Evolutionary conservation across 2,888 invertebrate species (phyloP).

Genomic region (Harpalus rufipes): DNA sequence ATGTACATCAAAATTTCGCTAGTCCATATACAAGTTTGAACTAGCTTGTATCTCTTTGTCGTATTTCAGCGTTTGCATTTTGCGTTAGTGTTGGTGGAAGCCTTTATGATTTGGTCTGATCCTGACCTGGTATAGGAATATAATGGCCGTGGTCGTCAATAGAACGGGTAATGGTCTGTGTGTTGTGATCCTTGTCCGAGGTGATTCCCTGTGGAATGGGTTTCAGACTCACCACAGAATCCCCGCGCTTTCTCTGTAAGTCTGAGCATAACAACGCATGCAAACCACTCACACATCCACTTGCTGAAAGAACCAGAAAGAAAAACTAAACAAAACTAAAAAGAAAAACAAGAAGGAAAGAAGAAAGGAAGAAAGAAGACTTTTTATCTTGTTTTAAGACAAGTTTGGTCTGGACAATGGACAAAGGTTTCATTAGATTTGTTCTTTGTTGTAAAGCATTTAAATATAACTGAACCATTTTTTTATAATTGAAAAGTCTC

Average conservation of each 20-base stretch:
- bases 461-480: too few species aligned
- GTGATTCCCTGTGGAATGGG: constrained; percentile 56
- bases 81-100: constrained; percentile 37
- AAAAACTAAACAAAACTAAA: constrained; percentile 67
- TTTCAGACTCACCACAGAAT: constrained; percentile 67
- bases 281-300: constrained; percentile 74
- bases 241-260: constrained; percentile 75
- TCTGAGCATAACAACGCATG: constrained; percentile 77
- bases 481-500: too few species aligned
- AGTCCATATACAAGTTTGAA: too few species aligned
- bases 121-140: constrained; percentile 80
- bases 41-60: too few species aligned
- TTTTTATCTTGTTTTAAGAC: too few species aligned
- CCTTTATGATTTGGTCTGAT: constrained; percentile 41
- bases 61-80: constrained; percentile 6
- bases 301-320: constrained; percentile 36
- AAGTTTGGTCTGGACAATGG: too few species aligned
- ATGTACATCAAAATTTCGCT: too few species aligned
- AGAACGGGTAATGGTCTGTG: constrained; percentile 62
- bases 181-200: constrained; percentile 57
- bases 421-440: too few species aligned
- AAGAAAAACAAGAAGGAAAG: constrained; percentile 67
- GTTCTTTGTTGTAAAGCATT: too few species aligned
- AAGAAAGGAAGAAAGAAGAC: not conserved
- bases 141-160: constrained; percentile 77